phyloP scores from a whole-genome alignment of 2,888 invertebrate species.

The Dione juno region DNA sequence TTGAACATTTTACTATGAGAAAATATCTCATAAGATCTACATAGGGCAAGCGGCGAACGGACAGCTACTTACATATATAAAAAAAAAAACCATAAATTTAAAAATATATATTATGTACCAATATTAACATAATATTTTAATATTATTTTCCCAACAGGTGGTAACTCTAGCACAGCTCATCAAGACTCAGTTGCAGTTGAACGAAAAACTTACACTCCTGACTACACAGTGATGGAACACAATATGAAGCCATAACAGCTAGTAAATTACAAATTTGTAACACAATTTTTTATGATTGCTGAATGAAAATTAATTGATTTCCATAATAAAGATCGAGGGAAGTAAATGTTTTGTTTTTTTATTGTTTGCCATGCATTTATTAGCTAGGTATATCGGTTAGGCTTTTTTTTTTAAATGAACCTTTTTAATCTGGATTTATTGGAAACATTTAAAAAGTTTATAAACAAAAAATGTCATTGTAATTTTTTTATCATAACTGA shows the following conservation, averaged over 20 bases:
- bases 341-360: not conserved
- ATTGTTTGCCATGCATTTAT: too few relatives aligned
- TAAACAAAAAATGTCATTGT: too few relatives aligned
- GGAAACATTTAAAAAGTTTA: too few relatives aligned
- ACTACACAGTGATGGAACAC: slow-evolving; percentile 82
- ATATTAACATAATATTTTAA: too few relatives aligned
- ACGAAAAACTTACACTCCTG: slow-evolving; percentile 96
- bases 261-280: slow-evolving; percentile 17
- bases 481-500: too few relatives aligned
- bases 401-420: not conserved
- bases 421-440: too few relatives aligned
- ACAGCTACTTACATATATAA: too few relatives aligned
- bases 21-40: too few relatives aligned
- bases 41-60: too few relatives aligned
- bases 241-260: not conserved
- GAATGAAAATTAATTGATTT: not conserved
- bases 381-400: not conserved
- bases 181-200: slow-evolving; percentile 97
- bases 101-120: not conserved
- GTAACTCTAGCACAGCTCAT: slow-evolving; percentile 97
- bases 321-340: not conserved
- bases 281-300: not conserved
- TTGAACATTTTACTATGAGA: too few relatives aligned
- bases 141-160: slow-evolving; percentile 63
- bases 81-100: too few relatives aligned